Evolutionary conservation across 1,140 invertebrate species (phyloP).

Genomic region (Drosophila prosaltans): DNA sequence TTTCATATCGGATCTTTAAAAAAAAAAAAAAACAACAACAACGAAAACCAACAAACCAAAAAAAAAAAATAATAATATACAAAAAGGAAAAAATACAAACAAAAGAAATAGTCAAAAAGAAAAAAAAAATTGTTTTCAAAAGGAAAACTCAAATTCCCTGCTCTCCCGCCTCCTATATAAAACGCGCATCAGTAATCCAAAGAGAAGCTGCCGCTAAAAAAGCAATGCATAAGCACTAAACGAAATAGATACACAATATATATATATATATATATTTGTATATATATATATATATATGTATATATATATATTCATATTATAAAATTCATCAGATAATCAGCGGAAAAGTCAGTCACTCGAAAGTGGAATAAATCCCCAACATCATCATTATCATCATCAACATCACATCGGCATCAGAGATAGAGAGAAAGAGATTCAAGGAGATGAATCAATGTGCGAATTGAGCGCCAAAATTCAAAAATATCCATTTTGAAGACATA

Average conservation of each 20-base stretch:
- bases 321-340: conserved; percentile 3
- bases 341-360: conserved; percentile 1
- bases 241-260: conserved; percentile 8
- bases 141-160: conserved; percentile 30
- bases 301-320: not conserved
- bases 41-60: conserved; percentile 1
- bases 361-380: not conserved
- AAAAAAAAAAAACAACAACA: conserved; percentile 18
- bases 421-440: not conserved
- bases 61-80: not conserved
- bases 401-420: not conserved
- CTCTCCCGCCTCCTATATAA: conserved; percentile 2
- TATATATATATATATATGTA: not conserved
- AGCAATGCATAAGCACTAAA: conserved; percentile 18
- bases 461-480: conserved; percentile 27
- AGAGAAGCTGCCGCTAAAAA: conserved; percentile 10
- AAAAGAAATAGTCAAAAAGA: conserved; percentile 16
- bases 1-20: conserved; percentile 17
- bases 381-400: not conserved
- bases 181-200: conserved; percentile 8
- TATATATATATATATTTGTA: conserved; percentile 1
- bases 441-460: conserved; percentile 14
- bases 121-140: not conserved
- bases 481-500: conserved; percentile 32
- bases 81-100: not conserved